These are phyloP conservation scores for Sphenopsis melanotis DNA, from an alignment of 2,797 vertebrate species.

Conservation along the genomic window DNA sequence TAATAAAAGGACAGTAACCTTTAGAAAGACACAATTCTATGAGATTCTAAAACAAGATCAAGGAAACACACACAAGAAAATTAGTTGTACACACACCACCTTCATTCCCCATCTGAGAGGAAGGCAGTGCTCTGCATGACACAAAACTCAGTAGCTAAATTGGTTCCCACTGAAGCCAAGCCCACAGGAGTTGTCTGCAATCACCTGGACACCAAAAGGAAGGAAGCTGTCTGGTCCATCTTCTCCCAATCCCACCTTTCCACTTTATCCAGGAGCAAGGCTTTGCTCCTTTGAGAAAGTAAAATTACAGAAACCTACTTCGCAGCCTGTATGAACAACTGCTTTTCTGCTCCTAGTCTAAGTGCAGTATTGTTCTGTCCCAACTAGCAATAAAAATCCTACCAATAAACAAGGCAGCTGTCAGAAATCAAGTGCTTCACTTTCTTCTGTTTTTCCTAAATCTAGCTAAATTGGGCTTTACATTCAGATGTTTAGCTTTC, in stretches of 20 bases:
- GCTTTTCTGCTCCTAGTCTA: neutral
- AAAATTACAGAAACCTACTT: neutral
- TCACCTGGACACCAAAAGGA: neutral
- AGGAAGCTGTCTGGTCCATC: neutral
- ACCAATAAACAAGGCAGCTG: neutral
- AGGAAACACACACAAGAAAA: accelerated
- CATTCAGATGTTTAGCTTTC: neutral
- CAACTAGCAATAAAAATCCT: neutral
- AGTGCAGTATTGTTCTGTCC: neutral
- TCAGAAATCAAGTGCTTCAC: neutral
- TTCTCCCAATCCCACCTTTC: neutral
- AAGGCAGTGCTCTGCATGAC: neutral
- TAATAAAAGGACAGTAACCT: neutral
- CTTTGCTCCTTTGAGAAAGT: neutral
- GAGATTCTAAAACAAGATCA: neutral
- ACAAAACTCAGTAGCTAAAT: neutral
- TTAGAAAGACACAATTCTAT: neutral
- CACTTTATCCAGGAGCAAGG: neutral
- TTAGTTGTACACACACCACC: neutral
- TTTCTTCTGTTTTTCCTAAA: neutral
- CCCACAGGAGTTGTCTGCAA: neutral
- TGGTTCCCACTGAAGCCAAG: neutral
- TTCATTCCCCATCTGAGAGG: neutral
- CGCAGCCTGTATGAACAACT: neutral
- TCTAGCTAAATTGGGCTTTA: neutral